phyloP scores from a whole-genome alignment of 2,797 vertebrate species.

The Halcyon badia region DNA sequence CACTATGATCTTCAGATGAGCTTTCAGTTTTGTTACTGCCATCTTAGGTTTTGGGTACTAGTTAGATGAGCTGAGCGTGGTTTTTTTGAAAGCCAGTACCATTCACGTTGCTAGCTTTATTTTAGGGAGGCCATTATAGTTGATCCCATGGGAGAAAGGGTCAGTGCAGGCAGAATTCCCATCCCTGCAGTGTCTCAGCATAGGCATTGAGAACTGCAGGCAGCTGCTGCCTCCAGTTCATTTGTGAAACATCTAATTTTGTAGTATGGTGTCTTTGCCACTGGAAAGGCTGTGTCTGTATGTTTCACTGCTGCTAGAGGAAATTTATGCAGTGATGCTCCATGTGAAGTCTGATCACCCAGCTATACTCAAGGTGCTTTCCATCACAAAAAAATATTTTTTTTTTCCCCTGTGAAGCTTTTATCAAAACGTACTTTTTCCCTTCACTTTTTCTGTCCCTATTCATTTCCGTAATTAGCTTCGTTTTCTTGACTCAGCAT shows the following conservation, averaged over 20 bases:
- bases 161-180: not conserved
- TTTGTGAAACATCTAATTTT: not conserved
- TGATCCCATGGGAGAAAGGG: not conserved
- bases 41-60: not conserved
- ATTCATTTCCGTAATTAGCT: slow-evolving; percentile 46
- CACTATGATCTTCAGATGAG: not conserved
- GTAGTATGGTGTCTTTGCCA: not conserved
- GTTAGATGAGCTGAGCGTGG: not conserved
- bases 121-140: not conserved
- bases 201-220: not conserved
- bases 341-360: not conserved
- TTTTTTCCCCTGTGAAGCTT: not conserved
- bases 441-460: not conserved
- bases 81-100: not conserved
- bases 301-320: not conserved
- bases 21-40: not conserved
- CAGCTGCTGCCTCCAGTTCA: not conserved
- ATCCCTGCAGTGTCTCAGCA: not conserved
- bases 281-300: not conserved
- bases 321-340: not conserved
- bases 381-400: not conserved
- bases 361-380: not conserved
- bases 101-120: not conserved
- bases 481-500: slow-evolving; percentile 15
- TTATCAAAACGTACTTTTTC: slow-evolving; percentile 24